These are phyloP conservation scores for Hyles lineata DNA, from an alignment of 2,888 invertebrate genomes.

Conservation along the genomic window DNA sequence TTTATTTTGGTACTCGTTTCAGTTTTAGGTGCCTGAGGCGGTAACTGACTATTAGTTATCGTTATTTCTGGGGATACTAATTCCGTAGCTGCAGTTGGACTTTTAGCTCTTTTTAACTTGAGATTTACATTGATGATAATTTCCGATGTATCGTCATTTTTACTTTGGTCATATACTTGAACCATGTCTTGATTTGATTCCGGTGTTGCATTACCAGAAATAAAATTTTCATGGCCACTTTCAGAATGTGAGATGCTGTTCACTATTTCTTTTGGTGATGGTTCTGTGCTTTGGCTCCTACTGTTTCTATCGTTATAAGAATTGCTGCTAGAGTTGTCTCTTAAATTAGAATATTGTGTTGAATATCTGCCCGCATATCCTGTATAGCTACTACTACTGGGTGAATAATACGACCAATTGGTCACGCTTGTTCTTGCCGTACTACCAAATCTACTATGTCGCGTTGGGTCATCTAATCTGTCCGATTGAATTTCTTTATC, in stretches of 20 bases:
- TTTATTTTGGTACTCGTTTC: slow-evolving; percentile 68
- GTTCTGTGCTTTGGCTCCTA: slow-evolving; percentile 72
- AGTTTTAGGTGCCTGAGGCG: slow-evolving; percentile 79
- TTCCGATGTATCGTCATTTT: slow-evolving; percentile 73
- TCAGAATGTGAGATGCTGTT: slow-evolving; percentile 52
- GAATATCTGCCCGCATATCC: slow-evolving; percentile 80
- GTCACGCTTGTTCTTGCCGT: slow-evolving; percentile 85
- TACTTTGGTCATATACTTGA: slow-evolving; percentile 67
- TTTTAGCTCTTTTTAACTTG: slow-evolving; percentile 74
- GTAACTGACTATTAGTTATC: slow-evolving; percentile 75
- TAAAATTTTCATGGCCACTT: slow-evolving; percentile 49
- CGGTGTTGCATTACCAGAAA: slow-evolving; percentile 43
- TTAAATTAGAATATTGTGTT: slow-evolving; percentile 72
- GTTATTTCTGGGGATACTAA: slow-evolving; percentile 74
- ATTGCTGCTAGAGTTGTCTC: slow-evolving; percentile 60
- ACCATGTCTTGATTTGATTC: slow-evolving; percentile 61
- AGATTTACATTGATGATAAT: slow-evolving; percentile 78
- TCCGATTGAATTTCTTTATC: slow-evolving; percentile 91
- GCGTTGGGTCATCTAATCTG: slow-evolving; percentile 87
- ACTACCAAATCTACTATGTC: slow-evolving; percentile 86
- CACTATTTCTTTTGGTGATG: slow-evolving; percentile 59
- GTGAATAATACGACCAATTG: slow-evolving; percentile 87
- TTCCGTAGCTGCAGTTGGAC: slow-evolving; percentile 61
- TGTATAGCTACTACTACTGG: slow-evolving; percentile 69
- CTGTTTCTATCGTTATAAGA: slow-evolving; percentile 68